These are phyloP conservation scores for Amorpha juglandis DNA, from an alignment of 2,888 invertebrate genomes.

Conservation along the genomic window DNA sequence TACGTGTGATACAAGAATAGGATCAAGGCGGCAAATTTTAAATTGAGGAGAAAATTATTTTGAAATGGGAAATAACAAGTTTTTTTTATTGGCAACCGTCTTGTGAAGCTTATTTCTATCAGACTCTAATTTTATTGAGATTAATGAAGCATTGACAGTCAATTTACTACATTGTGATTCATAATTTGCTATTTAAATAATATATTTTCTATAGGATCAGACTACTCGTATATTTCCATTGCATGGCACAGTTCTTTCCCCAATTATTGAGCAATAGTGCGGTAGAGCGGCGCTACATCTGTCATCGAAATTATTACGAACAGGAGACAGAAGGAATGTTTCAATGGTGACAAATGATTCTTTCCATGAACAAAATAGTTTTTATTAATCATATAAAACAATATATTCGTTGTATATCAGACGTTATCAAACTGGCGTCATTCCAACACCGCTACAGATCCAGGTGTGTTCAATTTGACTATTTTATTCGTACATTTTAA, in stretches of 20 bases:
- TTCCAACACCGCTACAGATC: conserved; percentile 56
- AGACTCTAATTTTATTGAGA: not conserved
- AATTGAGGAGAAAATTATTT: not conserved
- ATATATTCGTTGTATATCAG: conserved; percentile 27
- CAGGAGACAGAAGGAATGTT: not conserved
- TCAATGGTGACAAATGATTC: conserved; percentile 22
- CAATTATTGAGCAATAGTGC: not conserved
- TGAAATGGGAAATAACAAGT: conserved; percentile 3
- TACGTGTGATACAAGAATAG: conserved; percentile 16
- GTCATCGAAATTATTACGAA: not conserved
- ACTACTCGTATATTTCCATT: not conserved
- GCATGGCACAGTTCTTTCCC: not conserved
- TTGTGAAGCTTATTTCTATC: not conserved
- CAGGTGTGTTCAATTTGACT: conserved; percentile 64
- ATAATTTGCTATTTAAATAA: not conserved
- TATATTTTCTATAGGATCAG: not conserved
- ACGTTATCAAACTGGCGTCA: conserved; percentile 60
- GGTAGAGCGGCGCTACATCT: not conserved
- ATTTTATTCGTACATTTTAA: conserved; percentile 62
- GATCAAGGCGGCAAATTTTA: conserved; percentile 11
- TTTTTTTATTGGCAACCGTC: conserved; percentile 12
- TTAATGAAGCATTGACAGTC: not conserved
- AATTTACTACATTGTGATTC: not conserved
- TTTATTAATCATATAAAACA: conserved; percentile 29
- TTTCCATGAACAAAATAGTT: conserved; percentile 15